Base-by-base conservation (phyloP, 2,797 vertebrate genomes). In the Acanthurus tractus region DNA sequence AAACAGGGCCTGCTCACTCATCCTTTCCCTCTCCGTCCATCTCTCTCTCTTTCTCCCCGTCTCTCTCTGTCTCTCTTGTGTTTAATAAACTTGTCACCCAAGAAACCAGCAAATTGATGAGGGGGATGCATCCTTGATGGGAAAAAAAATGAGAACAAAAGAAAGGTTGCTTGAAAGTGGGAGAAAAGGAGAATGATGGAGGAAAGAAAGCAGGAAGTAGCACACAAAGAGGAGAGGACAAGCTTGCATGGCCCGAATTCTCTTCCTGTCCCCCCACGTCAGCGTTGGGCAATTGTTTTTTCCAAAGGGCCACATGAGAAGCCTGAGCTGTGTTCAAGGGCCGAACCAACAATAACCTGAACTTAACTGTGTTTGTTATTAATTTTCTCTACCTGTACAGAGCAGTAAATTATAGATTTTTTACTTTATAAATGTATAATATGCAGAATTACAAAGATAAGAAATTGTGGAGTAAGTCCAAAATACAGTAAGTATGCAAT, bases 11-110 rank as follows among this genome's bases (percentile, higher is more conserved):
- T 23, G 29, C 59, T 65, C 70, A 29, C 58, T 56, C 20, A 52
- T 50, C 54, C 40, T 58, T 15, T 48, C 50, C 46, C 44, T 58
- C 57, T 25, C 25, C 25, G 25, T 68, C 62, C 14, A 14, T 20
- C 46, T 34, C 45, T 63, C 13, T 25, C 22, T 29, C 40, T 62
- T 12, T 38, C 38, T 67, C 56, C 13, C 22, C 55, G 42, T 25
- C 29, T 64, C 34, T 62, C 54, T 7, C 22, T 15, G 42, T 71
- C 74, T 75, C 70, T 78, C 67, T 70, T 8, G 12, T 93, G 92
- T 95, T 96, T 95, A 96, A 96, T 96, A 96, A 96, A 96, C 92
- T 92, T 95, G 95, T 96, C 96, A 93, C 88, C 92, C 86, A 88
- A 82, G 92, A 94, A 89, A 92, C 86, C 48, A 42, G 82, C 78